phyloP scores from a whole-genome alignment of 2,797 vertebrate genomes.

The Pseudotriccus pelzelni region DNA sequence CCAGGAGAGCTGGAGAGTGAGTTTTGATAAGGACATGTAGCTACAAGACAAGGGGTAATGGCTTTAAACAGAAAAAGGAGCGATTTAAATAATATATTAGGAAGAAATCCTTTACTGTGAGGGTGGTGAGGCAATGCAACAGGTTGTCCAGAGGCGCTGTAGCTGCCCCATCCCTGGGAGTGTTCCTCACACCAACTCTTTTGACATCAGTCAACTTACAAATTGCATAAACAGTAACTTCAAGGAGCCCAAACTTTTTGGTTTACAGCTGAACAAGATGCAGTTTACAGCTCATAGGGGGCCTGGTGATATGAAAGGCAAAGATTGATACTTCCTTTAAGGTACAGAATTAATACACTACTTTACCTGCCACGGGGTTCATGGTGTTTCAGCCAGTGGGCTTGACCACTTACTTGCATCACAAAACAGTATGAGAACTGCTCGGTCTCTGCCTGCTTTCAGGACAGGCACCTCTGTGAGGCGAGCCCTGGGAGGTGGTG shows the following conservation, averaged over 20 bases:
- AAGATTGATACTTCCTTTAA: not conserved
- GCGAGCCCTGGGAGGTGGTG: not conserved
- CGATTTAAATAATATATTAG: not conserved
- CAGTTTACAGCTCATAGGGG: not conserved
- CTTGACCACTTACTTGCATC: not conserved
- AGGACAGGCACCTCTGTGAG: not conserved
- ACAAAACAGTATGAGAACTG: not conserved
- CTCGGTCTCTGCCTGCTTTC: not conserved
- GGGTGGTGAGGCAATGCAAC: not conserved
- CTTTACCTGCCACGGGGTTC: not conserved
- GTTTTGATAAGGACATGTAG: not conserved
- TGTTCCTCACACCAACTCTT: no score
- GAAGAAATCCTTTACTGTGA: not conserved
- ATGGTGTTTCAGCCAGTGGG: not conserved
- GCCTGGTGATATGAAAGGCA: not conserved
- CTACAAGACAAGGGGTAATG: not conserved
- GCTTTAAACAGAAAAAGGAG: not conserved
- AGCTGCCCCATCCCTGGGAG: not conserved
- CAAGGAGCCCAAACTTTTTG: not conserved
- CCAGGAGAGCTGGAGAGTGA: not conserved
- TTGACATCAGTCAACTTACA: not conserved
- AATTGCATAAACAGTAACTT: not conserved
- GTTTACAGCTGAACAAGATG: not conserved
- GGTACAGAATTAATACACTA: not conserved
- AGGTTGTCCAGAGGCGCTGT: not conserved